Evolutionary conservation across 1,140 invertebrate species (phyloP).

Genomic region (Cydia fagiglandana): DNA sequence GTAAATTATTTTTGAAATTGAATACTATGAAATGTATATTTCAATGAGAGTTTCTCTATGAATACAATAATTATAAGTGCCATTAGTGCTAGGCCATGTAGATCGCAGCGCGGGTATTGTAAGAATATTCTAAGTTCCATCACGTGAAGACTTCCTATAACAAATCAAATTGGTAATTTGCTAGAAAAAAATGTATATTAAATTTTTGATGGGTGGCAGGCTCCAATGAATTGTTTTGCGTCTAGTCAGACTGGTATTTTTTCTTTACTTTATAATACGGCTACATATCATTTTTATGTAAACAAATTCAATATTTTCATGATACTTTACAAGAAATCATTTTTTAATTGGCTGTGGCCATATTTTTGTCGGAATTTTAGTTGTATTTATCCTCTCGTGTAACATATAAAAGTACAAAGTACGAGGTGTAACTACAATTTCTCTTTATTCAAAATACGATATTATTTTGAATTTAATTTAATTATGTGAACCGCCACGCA

Average conservation of each 20-base stretch:
- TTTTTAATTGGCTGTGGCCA: not conserved
- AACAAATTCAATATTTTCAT: not conserved
- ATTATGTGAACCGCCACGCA: not conserved
- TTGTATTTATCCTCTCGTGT: not conserved
- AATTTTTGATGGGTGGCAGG: slow-evolving; percentile 42
- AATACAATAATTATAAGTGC: slow-evolving; percentile 49
- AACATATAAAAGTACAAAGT: not conserved
- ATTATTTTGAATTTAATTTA: not conserved
- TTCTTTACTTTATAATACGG: not conserved
- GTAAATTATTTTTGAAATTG: slow-evolving; percentile 19
- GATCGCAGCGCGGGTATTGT: slow-evolving; percentile 36
- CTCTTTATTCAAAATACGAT: not conserved
- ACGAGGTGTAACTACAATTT: not conserved
- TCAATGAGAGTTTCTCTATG: slow-evolving; percentile 25
- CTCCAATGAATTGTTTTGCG: slow-evolving; percentile 47
- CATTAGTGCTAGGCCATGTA: slow-evolving; percentile 50
- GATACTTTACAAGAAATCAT: not conserved
- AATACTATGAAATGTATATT: not conserved
- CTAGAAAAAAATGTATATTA: slow-evolving; percentile 37
- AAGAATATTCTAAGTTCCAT: slow-evolving; percentile 17
- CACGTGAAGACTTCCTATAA: slow-evolving; percentile 8
- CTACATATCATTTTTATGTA: not conserved
- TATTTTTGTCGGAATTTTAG: not conserved
- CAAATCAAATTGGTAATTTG: slow-evolving; percentile 8
- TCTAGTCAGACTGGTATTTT: slow-evolving; percentile 49